Conservation (phyloP, 2,797 vertebrate species). For the Acrossocheilus wenchowensis region DNA sequence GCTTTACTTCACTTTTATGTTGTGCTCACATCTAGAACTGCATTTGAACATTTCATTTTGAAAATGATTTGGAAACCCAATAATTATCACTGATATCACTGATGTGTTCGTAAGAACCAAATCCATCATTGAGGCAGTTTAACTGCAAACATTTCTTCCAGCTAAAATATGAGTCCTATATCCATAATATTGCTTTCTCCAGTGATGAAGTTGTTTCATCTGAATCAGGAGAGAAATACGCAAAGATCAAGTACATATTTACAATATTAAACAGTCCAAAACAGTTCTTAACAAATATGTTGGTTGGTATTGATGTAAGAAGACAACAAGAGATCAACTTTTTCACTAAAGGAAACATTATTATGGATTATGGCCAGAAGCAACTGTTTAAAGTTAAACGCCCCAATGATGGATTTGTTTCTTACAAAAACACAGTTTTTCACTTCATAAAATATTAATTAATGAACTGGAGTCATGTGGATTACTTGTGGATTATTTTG, state of each 20-base stretch:
- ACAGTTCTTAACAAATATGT: not conserved
- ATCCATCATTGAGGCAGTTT: not conserved
- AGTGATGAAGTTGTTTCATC: not conserved
- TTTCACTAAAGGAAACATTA: not conserved
- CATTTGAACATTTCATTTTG: conserved; percentile 16
- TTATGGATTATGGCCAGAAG: not conserved
- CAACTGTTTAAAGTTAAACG: not conserved
- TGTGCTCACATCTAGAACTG: not conserved
- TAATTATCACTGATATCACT: conserved; percentile 19
- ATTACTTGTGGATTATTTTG: not conserved
- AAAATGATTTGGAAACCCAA: conserved; percentile 45
- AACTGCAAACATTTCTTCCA: not conserved
- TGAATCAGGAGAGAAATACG: not conserved
- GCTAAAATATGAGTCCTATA: not conserved
- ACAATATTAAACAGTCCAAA: not conserved
- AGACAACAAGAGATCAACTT: not conserved
- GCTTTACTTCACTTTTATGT: not conserved
- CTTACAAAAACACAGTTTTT: not conserved
- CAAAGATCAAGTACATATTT: not conserved
- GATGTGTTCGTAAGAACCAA: not conserved
- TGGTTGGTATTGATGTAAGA: not conserved
- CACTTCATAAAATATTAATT: not conserved
- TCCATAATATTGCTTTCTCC: not conserved
- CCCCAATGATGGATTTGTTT: not conserved
- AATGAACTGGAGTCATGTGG: not conserved